phyloP scores from a whole-genome alignment of 2,113 vertebrate species.

The Poeciliopsis occidentalis region DNA sequence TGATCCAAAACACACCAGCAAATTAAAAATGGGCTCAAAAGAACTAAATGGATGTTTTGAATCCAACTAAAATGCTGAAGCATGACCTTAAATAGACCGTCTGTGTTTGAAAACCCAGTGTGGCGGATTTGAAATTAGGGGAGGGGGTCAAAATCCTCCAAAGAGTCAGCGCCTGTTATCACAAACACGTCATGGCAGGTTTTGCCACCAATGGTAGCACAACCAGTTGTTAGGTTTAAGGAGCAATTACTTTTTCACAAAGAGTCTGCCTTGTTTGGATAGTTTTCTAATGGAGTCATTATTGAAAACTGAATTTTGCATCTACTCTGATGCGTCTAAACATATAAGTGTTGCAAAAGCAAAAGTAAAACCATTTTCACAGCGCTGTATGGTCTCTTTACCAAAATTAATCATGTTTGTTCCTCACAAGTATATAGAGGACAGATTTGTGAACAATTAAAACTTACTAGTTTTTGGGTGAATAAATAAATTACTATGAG shows the following conservation, averaged over 20 bases:
- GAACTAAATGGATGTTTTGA: background rate
- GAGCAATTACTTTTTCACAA: background rate
- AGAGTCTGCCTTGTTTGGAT: background rate
- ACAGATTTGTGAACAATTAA: background rate
- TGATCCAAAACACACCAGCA: background rate
- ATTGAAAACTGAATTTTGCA: background rate
- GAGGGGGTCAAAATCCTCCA: background rate
- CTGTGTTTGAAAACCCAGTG: background rate
- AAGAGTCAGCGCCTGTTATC: background rate
- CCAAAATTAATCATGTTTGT: background rate
- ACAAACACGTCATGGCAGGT: background rate
- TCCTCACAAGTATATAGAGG: background rate
- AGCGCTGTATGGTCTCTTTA: background rate
- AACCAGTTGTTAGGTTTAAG: background rate
- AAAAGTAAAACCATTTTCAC: background rate
- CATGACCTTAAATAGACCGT: background rate
- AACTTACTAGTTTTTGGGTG: background rate
- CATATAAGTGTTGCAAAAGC: background rate
- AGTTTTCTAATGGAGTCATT: background rate
- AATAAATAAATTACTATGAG: background rate
- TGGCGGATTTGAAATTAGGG: background rate
- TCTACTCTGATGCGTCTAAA: background rate
- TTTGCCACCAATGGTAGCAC: background rate
- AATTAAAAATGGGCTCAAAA: background rate
- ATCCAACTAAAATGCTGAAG: background rate